Evolutionary conservation across 1,140 invertebrate genomes (phyloP).

Genomic region (Leptinotarsa undecemlineata): DNA sequence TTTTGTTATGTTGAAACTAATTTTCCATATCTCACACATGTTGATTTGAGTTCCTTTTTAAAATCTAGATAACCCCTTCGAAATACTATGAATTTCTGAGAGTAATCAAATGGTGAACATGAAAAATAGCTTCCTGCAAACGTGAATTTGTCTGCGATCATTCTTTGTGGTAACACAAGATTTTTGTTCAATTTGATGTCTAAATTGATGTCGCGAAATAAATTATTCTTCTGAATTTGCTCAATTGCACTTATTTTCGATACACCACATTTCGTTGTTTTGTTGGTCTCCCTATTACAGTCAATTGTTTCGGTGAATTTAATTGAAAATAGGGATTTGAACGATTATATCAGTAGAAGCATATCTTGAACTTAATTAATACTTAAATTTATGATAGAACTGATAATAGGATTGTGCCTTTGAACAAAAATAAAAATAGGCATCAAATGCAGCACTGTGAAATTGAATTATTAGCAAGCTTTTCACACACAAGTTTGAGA

Average conservation of each 20-base stretch:
- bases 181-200: no score
- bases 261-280: slow-evolving; percentile 9
- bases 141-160: no score
- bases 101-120: no score
- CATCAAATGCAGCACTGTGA: slow-evolving; percentile 29
- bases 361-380: slow-evolving; percentile 32
- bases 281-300: slow-evolving; percentile 42
- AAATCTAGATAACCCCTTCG: no score
- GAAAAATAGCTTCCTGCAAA: no score
- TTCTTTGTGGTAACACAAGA: no score
- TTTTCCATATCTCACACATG: no score
- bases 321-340: slow-evolving; percentile 18
- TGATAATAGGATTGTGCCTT: slow-evolving; percentile 41
- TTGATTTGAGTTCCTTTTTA: no score
- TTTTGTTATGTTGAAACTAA: no score
- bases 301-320: slow-evolving; percentile 38
- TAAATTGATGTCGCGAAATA: no score
- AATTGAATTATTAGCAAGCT: slow-evolving; percentile 7
- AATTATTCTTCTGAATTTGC: neutral
- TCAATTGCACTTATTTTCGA: slow-evolving; percentile 14
- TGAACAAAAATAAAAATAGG: slow-evolving; percentile 21
- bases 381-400: slow-evolving; percentile 24
- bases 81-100: no score
- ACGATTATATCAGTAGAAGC: slow-evolving; percentile 41
- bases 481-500: no score